Percentiles rank a stretch among this genome's conserved stretches.
These are phyloP conservation scores for Deilephila porcellus DNA, from an alignment of 2,888 invertebrate species.

Conservation along the genomic window DNA sequence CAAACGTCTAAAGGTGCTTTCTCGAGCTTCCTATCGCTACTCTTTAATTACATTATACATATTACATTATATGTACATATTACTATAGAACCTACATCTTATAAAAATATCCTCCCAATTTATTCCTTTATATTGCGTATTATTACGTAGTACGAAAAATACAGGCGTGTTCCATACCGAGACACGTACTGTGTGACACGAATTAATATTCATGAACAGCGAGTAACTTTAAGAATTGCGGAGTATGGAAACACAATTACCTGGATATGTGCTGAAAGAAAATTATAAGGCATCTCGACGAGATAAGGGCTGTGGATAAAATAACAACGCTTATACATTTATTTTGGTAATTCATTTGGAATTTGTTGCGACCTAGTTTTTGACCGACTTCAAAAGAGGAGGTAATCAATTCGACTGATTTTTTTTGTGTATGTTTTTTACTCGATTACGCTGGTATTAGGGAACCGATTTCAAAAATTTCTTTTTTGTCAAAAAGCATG, in stretches of 20 bases:
- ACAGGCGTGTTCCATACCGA: neutral
- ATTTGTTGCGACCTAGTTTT: no score
- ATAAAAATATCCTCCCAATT: neutral
- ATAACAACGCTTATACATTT: neutral
- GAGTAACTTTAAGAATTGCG: conserved; percentile 26
- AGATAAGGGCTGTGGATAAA: neutral
- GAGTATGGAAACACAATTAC: conserved; percentile 27
- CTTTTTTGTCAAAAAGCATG: no score
- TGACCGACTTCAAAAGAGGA: no score
- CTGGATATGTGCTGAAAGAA: conserved; percentile 10
- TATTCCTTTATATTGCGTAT: neutral
- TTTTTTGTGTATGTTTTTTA: no score
- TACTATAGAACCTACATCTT: no score
- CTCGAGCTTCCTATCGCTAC: no score
- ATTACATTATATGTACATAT: no score
- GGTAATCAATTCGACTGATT: no score
- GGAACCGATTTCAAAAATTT: no score
- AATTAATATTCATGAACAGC: conserved; percentile 28
- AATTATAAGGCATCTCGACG: neutral
- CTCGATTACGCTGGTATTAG: no score
- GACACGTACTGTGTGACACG: conserved; percentile 24
- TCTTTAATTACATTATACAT: no score
- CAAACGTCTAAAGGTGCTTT: no score
- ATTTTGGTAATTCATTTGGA: neutral
- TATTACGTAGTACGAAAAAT: neutral